phyloP scores from a whole-genome alignment of 2,888 invertebrate genomes.

The Heliconius ethilla region DNA sequence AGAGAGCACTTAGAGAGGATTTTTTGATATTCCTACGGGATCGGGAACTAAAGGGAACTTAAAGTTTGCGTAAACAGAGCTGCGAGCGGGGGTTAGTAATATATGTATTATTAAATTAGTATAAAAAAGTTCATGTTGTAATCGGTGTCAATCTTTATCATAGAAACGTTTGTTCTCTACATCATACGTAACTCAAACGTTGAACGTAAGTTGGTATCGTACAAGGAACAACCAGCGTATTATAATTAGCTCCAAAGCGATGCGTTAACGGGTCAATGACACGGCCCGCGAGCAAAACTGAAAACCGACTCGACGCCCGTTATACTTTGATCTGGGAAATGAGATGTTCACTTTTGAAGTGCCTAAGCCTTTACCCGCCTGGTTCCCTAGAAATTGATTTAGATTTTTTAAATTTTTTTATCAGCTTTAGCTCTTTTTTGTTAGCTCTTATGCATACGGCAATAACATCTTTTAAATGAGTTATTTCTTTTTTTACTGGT shows the following conservation, averaged over 20 bases:
- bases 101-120: too few species aligned
- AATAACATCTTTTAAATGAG: neutral
- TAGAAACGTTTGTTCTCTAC: neutral
- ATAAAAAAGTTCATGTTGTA: neutral
- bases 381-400: too few species aligned
- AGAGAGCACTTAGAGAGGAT: too few species aligned
- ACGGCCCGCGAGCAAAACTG: constrained; percentile 61
- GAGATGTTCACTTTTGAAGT: constrained; percentile 31
- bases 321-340: constrained; percentile 51
- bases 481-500: neutral
- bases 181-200: constrained; percentile 38
- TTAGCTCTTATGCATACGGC: too few species aligned
- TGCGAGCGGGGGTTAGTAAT: too few species aligned
- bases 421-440: neutral
- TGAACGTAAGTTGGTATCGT: constrained; percentile 39
- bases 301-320: constrained; percentile 52
- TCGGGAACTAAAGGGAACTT: too few species aligned
- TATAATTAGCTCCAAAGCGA: constrained; percentile 75
- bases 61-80: too few species aligned
- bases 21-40: too few species aligned
- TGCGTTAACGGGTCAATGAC: constrained; percentile 79
- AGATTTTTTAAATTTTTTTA: too few species aligned
- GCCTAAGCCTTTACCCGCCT: constrained; percentile 28
- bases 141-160: neutral
- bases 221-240: constrained; percentile 64